Conservation (phyloP, 2,797 vertebrate species). For the Sebastolobus altivelis region DNA sequence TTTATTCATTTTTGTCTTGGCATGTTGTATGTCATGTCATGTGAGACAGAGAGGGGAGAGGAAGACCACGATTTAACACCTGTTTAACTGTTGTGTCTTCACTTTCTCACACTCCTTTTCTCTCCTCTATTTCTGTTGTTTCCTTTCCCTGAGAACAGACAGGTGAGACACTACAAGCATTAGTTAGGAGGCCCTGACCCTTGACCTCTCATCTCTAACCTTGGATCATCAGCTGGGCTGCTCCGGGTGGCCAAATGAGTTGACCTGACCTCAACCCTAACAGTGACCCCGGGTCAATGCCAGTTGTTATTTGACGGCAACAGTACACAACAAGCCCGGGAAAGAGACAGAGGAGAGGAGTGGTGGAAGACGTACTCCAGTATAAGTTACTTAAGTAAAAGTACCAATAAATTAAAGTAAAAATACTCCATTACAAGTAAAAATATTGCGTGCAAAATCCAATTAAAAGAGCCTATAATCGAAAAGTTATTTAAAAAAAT, state of each 20-base stretch:
- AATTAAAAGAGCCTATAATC: neutral
- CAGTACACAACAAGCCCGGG: conserved; percentile 33
- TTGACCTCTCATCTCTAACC: conserved; percentile 61
- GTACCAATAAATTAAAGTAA: neutral
- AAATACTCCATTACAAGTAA: neutral
- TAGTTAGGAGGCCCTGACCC: conserved; percentile 31
- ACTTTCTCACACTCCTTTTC: conserved; percentile 63
- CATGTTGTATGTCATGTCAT: neutral
- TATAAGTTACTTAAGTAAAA: neutral
- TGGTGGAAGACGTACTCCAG: neutral
- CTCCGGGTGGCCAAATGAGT: conserved; percentile 55
- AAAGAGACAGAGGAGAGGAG: conserved; percentile 31
- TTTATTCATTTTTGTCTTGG: neutral
- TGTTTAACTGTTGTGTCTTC: conserved; percentile 46
- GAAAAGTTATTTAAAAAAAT: too few species aligned
- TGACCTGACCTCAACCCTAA: conserved; percentile 68
- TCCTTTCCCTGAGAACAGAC: conserved; percentile 52
- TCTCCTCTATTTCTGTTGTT: conserved; percentile 49
- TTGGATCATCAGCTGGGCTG: conserved; percentile 66
- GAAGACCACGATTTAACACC: conserved; percentile 1
- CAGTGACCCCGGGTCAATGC: conserved; percentile 49
- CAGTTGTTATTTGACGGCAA: conserved; percentile 67
- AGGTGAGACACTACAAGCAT: conserved; percentile 63
- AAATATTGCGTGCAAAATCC: neutral
- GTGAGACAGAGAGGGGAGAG: neutral